Evolutionary conservation across 2,113 vertebrate species (phyloP), one percentile per base, ranked within the genome.

Genomic region (Physeter macrocephalus): DNA sequence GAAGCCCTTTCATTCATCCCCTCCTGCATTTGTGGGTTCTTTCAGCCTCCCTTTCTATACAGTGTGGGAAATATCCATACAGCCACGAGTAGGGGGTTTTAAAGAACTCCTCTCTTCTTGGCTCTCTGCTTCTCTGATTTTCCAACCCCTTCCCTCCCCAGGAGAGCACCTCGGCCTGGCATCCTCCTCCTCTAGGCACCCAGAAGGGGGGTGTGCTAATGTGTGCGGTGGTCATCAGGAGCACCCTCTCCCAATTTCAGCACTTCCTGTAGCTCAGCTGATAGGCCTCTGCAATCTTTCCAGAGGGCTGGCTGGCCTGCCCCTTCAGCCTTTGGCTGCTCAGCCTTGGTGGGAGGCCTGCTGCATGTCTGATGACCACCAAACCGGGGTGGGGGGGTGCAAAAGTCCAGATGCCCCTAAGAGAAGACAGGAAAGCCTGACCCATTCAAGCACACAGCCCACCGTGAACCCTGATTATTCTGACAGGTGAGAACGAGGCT

Each of bases 311-410:
- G 77, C 49, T 10, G 0, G 52, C 27, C n/a, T 82, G 77, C 12
- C 29, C 57, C 71, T 39, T 69, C 34, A n/a, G 41, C 25, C n/a
- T 67, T n/a, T 11, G 18, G 49, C 64, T 57, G 54, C 36, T 72
- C 82, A 49, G 59, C 18, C 11, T 91, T 52, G 43, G 57, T 80
- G 36, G 25, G 46, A 57, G 54, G 25, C 36, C 83, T 93, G 52
- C 34, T 46, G 7, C 75, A 39, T 77, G 6, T 57, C 34, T 80
- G 69, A 34, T 72, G 57, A 52, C 34, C 67, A 7, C 20, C 10
- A 34, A 18, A 27, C 6, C 0, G 0, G n/a, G 74, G 17, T 9
- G 59, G 23, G 59, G 59, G 5, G 13, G 62, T 1, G 25, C 27
- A 29, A 14, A 75, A 17, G n/a, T 67, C n/a, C 36, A 27, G 41